Base-by-base conservation (phyloP, 2,113 vertebrate species). In the Manacus vitellinus region DNA sequence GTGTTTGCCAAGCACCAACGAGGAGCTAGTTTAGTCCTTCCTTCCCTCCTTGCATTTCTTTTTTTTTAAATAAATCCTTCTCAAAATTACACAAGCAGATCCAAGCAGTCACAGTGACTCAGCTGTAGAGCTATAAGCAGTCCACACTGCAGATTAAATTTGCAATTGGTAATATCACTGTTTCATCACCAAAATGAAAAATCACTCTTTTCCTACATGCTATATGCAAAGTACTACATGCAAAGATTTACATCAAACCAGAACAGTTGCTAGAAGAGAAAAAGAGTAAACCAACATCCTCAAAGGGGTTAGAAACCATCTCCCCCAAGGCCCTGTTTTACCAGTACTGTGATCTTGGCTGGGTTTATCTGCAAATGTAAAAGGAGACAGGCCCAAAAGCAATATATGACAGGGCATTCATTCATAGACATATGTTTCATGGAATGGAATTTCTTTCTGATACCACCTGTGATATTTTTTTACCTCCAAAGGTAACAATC, bases 81-180 rank as follows among this genome's bases (percentile, higher is more conserved):
- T 77, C 39, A 46, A 55, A 77, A 74, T 80, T 62, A 80, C 51
- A 70, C 71, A 88, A 88, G 91, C 72, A 67, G 72, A 63, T 86
- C 55, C 51, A 71, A 67, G 67, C 63, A 72, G 67, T 77, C 59
- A 66, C 33, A 20, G 76, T 94, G 94, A 90, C 75, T 92, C 92
- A 95, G 79, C 76, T 74, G 59, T 20, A 51, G 55, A 88, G 54
- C 67, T 81, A 43, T 66, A 83, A 79, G 75, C 67, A 84, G 39
- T 85, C 83, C 88, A 92, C 39, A 33, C 3, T 83, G 67, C 55
- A 80, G 83, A 96, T 84, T 83, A 84, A 84, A 95, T 77, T 70
- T 92, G 55, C 63, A 86, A 14, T 74, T 83, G 85, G 72, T 77
- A 94, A 80, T 86, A 83, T 58, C 7, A 1, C 76, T 92, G 67